Conservation (phyloP, 2,113 vertebrate genomes). For the Brachypodius melanocephalos region DNA sequence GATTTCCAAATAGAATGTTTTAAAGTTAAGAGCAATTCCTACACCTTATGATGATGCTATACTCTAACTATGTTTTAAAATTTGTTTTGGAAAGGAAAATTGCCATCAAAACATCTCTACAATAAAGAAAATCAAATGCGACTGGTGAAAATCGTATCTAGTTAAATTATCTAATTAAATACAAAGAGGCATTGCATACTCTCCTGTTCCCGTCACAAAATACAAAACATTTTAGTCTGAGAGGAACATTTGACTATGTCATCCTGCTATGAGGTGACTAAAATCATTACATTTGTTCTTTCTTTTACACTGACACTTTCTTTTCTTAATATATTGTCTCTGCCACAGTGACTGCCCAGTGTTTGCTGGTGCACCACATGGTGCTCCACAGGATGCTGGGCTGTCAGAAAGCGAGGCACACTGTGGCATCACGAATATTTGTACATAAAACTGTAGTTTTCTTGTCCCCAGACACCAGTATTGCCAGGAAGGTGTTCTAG, state of each 20-base stretch:
- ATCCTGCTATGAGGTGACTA: neutral
- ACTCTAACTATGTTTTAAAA: neutral
- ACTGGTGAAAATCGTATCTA: neutral
- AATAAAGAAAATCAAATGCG: neutral
- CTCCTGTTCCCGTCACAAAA: neutral
- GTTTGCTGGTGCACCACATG: neutral
- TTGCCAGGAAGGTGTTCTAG: neutral
- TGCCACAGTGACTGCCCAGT: neutral
- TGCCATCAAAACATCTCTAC: neutral
- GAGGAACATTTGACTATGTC: neutral
- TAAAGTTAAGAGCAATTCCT: neutral
- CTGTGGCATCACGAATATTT: neutral
- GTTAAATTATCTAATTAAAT: neutral
- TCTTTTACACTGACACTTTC: neutral
- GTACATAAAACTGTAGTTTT: neutral
- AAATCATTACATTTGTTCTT: neutral
- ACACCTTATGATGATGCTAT: neutral
- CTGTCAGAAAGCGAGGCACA: neutral
- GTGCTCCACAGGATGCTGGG: conserved; percentile 7
- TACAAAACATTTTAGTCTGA: neutral
- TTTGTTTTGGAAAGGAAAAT: neutral
- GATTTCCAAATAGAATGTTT: neutral
- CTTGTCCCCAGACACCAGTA: neutral
- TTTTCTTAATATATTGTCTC: neutral
- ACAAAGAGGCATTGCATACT: neutral